Evolutionary conservation across 2,113 vertebrate genomes (phyloP).

Genomic region (Centropus bengalensis): DNA sequence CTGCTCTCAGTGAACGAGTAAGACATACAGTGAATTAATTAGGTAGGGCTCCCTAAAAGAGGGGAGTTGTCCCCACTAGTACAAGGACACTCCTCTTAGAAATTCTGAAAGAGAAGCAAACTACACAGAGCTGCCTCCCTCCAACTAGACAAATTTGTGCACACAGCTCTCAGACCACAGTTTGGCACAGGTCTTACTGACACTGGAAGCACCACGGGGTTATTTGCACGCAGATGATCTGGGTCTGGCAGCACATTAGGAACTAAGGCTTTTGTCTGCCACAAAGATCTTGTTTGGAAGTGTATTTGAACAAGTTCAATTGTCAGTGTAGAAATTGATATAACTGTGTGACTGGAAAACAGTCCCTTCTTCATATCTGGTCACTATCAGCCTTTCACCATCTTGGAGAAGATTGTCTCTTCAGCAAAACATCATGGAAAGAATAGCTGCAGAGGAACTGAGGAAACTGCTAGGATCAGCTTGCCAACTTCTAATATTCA

Average conservation of each 20-base stretch:
- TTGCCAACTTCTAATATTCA: background rate
- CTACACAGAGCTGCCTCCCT: background rate
- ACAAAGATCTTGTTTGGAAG: background rate
- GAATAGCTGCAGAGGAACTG: background rate
- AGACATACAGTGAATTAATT: background rate
- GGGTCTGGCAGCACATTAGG: background rate
- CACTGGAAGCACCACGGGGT: background rate
- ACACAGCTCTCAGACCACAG: background rate
- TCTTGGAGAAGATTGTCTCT: background rate
- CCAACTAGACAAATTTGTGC: background rate
- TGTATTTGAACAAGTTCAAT: background rate
- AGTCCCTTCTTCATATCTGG: background rate
- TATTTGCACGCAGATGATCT: background rate
- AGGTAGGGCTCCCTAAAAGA: background rate
- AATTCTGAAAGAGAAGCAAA: background rate
- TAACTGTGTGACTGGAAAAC: background rate
- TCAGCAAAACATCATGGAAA: background rate
- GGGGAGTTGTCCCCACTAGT: rapidly evolving
- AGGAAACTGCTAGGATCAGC: background rate
- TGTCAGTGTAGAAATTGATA: background rate
- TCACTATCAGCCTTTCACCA: background rate
- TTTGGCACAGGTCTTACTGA: background rate
- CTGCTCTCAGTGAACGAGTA: background rate
- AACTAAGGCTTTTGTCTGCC: background rate
- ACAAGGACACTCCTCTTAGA: background rate